Conservation (phyloP, 2,888 invertebrate species). For the Aporophyla lueneburgensis region DNA sequence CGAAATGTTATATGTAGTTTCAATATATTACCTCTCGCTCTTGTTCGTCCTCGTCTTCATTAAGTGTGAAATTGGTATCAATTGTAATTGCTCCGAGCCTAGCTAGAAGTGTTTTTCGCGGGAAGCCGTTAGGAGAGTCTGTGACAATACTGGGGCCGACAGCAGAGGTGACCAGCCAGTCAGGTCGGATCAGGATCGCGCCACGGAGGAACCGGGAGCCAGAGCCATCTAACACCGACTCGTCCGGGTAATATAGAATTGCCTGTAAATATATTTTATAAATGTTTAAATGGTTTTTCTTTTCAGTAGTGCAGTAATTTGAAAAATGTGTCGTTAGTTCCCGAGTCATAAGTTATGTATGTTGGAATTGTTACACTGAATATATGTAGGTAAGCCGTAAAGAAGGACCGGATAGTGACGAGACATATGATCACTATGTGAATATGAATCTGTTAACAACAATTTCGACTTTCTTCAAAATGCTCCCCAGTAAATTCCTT, state of each 20-base stretch:
- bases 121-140: slow-evolving; percentile 75
- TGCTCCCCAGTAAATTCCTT: not conserved
- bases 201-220: slow-evolving; percentile 78
- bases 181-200: slow-evolving; percentile 79
- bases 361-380: not conserved
- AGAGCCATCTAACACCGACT: slow-evolving; percentile 74
- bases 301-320: not conserved
- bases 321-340: not conserved
- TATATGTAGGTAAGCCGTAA: not conserved
- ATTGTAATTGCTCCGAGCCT: slow-evolving; percentile 81
- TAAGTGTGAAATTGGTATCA: slow-evolving; percentile 80
- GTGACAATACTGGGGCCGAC: slow-evolving; percentile 70
- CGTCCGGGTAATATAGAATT: slow-evolving; percentile 84
- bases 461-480: not conserved
- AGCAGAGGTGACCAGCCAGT: slow-evolving; percentile 83
- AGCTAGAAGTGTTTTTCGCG: slow-evolving; percentile 83
- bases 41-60: slow-evolving; percentile 87
- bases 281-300: too few species aligned
- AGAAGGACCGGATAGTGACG: not conserved
- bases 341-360: not conserved
- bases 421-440: not conserved
- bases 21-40: slow-evolving; percentile 82
- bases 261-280: slow-evolving; percentile 72
- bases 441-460: not conserved
- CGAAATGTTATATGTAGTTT: not conserved